These are phyloP conservation scores for Sipha flava DNA, from an alignment of 1,140 invertebrate species.

Conservation along the genomic window DNA sequence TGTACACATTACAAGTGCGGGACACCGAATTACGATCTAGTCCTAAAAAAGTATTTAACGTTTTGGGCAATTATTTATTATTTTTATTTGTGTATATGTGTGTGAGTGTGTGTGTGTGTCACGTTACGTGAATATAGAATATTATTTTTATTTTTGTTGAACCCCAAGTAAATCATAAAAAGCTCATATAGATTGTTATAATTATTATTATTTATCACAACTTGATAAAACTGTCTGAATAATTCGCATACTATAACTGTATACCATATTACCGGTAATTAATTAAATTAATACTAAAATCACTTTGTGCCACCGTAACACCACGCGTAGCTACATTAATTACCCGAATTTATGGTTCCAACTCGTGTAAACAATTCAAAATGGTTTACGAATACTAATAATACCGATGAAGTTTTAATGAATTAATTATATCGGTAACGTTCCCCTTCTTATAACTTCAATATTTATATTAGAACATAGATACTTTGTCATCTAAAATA, in stretches of 20 bases:
- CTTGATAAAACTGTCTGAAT: constrained; percentile 1
- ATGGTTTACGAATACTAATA: neutral
- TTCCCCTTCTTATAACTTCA: neutral
- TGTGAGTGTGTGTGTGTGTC: too few species aligned
- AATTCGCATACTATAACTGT: neutral
- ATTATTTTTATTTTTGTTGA: neutral
- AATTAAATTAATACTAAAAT: constrained; percentile 9
- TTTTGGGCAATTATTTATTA: too few species aligned
- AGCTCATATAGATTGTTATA: neutral
- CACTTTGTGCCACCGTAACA: neutral
- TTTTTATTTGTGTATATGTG: too few species aligned
- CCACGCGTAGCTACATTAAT: constrained; percentile 1
- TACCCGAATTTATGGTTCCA: constrained; percentile 1
- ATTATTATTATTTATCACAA: neutral
- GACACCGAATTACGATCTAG: too few species aligned
- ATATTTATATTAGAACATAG: too few species aligned
- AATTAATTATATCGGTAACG: neutral
- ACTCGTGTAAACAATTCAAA: constrained; percentile 11
- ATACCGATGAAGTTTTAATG: neutral
- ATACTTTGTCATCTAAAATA: too few species aligned
- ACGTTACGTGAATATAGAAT: too few species aligned
- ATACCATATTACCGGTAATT: neutral
- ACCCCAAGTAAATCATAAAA: neutral
- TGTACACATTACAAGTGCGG: too few species aligned
- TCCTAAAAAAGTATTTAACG: too few species aligned